Base-by-base conservation (phyloP, 2,888 invertebrate species). In the Andrena camellia region DNA sequence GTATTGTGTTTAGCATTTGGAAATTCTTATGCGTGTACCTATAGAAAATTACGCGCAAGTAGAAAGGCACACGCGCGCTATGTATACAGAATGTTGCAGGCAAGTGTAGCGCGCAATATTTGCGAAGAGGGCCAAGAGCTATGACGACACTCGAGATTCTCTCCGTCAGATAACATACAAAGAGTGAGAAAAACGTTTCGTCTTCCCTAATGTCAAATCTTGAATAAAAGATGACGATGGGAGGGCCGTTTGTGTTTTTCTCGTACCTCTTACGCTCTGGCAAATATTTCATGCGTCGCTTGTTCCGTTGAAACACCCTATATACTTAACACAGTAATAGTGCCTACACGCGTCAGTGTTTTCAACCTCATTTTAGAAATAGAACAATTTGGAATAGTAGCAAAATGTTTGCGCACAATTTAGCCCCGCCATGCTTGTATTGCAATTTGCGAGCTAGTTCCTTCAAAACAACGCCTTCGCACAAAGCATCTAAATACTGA, bases 321-420 rank as follows among this genome's bases (percentile, higher is more conserved):
- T n/a, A 52, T 20, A 52, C 52, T 20, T 23, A 23, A 23, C 26
- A 10, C 26, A 23, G 57, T 8, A 52, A 20, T 57, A 23, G 23
- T 10, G 57, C 10, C 57, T 10, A 26, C 23, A 26, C 26, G 57
- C 10, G 57, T 26, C 13, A 4, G 57, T 57, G 57, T 57, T 20
- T 57, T 26, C 57, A 57, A 57, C 57, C 57, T 54, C 54, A n/a
- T 57, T 57, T 35, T 13, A 66, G n/a, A 31, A 57, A 48, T 6
- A 31, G 31, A 31, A 68, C 17, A 23, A 42, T 67, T 68, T 59
- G n/a, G 42, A 50, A n/a, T 31, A n/a, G 42, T 26, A 48, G n/a
- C 20, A n/a, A 54, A 54, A 35, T 54, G 29, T 73, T 66, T 17
- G 50, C 33, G 20, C 33, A n/a, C 29, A 33, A 26, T 33, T 26